phyloP scores from a whole-genome alignment of 2,113 vertebrate species.

The Chamaea fasciata region DNA sequence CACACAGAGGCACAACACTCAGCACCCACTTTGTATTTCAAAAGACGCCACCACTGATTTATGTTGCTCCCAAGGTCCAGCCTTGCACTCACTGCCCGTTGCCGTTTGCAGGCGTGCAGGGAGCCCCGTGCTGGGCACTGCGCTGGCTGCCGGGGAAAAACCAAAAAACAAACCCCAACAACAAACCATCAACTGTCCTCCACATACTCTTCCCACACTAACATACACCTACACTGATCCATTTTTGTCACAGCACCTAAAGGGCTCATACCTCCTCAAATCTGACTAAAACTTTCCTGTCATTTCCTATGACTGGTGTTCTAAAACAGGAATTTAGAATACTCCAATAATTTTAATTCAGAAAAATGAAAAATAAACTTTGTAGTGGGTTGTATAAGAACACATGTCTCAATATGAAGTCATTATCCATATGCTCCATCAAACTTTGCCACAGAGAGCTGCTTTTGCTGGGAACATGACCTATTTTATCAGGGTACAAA shows the following conservation, averaged over 20 bases:
- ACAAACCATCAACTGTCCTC: neutral
- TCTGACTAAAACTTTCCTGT: neutral
- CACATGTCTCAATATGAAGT: neutral
- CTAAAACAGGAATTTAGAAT: neutral
- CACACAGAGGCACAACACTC: neutral
- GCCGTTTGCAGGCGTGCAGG: neutral
- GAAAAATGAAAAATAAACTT: neutral
- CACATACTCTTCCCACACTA: neutral
- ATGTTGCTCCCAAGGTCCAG: rapidly evolving
- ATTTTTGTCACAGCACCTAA: neutral
- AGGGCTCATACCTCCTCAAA: neutral
- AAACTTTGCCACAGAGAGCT: neutral
- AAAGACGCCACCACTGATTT: neutral
- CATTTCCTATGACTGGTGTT: neutral
- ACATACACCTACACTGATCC: neutral
- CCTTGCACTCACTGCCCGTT: rapidly evolving
- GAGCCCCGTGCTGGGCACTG: neutral
- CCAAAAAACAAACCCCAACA: too few species aligned
- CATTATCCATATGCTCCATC: neutral
- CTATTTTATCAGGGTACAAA: neutral
- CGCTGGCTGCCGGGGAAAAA: neutral
- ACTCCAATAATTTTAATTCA: neutral
- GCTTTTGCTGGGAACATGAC: neutral
- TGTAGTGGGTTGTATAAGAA: neutral
- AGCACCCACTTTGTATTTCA: neutral